phyloP scores from a whole-genome alignment of 1,140 invertebrate species.

The Formica exsecta region DNA sequence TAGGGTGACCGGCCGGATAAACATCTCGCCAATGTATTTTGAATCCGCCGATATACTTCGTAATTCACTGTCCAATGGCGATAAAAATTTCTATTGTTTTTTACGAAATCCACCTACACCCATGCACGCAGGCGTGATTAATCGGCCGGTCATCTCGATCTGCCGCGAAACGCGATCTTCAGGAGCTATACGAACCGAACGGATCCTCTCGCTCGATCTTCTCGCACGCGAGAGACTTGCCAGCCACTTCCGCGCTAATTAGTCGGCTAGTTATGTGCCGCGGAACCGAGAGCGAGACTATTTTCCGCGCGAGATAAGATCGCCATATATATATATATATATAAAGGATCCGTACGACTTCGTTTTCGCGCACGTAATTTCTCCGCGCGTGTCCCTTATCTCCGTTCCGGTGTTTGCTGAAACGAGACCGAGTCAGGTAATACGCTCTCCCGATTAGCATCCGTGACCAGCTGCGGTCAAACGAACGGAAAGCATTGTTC shows the following conservation, averaged over 20 bases:
- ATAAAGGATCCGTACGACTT: constrained; percentile 10
- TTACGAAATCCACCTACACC: background rate
- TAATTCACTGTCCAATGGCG: background rate
- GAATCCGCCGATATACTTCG: background rate
- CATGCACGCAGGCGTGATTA: background rate
- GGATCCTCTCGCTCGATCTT: constrained; percentile 6
- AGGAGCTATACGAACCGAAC: background rate
- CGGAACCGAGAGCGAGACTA: constrained; percentile 5
- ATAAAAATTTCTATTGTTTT: background rate
- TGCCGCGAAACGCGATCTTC: background rate
- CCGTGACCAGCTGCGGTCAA: background rate
- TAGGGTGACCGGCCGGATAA: constrained; percentile 21
- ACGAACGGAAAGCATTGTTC: background rate
- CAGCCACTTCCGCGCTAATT: constrained; percentile 39
- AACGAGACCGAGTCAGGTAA: background rate
- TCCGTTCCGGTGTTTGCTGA: constrained; percentile 25
- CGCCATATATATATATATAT: background rate
- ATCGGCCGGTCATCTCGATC: background rate
- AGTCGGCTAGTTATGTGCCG: background rate
- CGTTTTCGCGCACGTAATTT: constrained; percentile 9
- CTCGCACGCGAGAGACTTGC: background rate
- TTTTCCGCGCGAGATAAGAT: constrained; percentile 23
- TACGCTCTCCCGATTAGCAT: constrained; percentile 27
- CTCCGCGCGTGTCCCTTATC: constrained; percentile 30
- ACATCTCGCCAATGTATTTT: constrained; percentile 12